Evolutionary conservation across 2,113 vertebrate species (phyloP), one percentile per base, ranked within the genome.

Genomic region (Vidua chalybeata): DNA sequence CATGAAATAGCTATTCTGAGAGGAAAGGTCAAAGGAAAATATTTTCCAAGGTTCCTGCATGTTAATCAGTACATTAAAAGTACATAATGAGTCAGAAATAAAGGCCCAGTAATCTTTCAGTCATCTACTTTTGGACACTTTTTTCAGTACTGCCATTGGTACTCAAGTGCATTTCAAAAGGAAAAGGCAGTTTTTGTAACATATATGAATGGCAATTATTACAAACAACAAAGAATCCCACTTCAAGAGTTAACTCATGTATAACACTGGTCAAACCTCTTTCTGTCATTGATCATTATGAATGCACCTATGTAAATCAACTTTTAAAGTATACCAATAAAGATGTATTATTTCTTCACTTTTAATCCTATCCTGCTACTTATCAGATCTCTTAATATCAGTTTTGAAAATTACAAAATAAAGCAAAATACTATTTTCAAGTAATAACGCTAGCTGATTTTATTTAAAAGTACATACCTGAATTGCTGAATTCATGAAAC

Each of bases 401-500:
- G 21, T 63, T 97, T 85, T 39, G 33, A 89, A 86, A 88, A 84
- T 5, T 10, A 66, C 27, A 77, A 88, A 79, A 77, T 46, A 61
- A 31, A 94, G 64, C 31, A 85, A 63, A 31, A 26, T 33, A 78
- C 7, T 83, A 39, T 72, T 94, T 87, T 43, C 74, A 93, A 58
- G 31, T 56, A 96, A 30, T 30, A 93, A 17, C 33, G 37, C 23
- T 81, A 74, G 73, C 52, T 96, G 23, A 92, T 46, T 81, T 89
- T 68, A 84, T 80, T 94, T 87, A 67, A 9, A 95, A 96, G 90
- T 84, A 97, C 97, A 37, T 99, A 99, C 99, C 99, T 99, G 99
- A 97, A 99, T 99, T 93, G 99, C 99, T 91, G 99, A 99, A 97
- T 99, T 99, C 99, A 99, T 99, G 98, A 99, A 99, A 98, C 99